Evolutionary conservation across 2,797 vertebrate genomes (phyloP), one percentile per base, ranked within the genome.

Genomic region (Nannoperca australis): DNA sequence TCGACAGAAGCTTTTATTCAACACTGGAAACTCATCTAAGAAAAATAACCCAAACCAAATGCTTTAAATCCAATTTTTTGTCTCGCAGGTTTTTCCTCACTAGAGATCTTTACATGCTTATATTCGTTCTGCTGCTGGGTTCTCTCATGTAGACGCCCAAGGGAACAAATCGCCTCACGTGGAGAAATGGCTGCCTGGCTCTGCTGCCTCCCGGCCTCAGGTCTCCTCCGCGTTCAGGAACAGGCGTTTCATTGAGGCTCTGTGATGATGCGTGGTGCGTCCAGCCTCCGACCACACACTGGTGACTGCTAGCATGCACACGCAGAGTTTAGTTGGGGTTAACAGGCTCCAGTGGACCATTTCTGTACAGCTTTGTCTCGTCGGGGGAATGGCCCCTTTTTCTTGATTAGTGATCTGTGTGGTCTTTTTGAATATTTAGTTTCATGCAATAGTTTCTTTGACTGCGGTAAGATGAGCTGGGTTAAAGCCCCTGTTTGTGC

Each of bases 231-330:
- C 45, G 61, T 24, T 64, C 20, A 56, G 64, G 58, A 83, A 75
- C 72, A 81, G 81, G 51, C 61, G 30, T 69, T 61, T 79, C 83
- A 76, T 84, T 87, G 63, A 86, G 78, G 44, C 38, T 76, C 38
- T 45, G 63, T 13, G 44, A 68, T 58, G 32, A 55, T 72, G 49
- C 69, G 71, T 73, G 67, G 38, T 74, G 36, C 36, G 58, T 74
- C 47, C 71, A 65, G 59, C 58, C 18, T 32, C 12, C 50, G 63
- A 74, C 76, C 73, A 59, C 77, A 67, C 71, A 24, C 70, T 55
- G 66, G 58, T n/a, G 49, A 50, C 70, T 53, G 34, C 22, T 60
- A 15, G 24, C 38, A 50, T 32, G 15, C 1, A 10, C 65, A 38
- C 0, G 4, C 10, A 24, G 56, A 44, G 84, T 63, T 83, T 54